Conservation (phyloP, 2,888 invertebrate genomes). For the Leptinotarsa rubiginosa region DNA sequence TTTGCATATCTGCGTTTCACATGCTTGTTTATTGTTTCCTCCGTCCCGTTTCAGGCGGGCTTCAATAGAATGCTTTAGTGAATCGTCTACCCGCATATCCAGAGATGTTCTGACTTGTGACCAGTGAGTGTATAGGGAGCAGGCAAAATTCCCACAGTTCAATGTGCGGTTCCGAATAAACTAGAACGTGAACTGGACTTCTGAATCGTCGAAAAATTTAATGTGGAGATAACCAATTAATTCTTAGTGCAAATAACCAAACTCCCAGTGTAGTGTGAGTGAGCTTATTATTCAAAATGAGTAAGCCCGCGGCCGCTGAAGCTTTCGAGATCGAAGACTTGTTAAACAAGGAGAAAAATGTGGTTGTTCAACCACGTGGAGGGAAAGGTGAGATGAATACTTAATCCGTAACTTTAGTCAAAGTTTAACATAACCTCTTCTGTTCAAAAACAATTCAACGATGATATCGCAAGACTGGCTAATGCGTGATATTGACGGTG, state of each 20-base stretch:
- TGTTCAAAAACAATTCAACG: neutral
- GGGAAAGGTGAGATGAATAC: slow-evolving; percentile 8
- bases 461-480: neutral
- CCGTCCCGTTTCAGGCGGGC: neutral
- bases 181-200: neutral
- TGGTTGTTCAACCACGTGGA: neutral
- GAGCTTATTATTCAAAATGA: slow-evolving; percentile 21
- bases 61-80: neutral
- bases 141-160: neutral
- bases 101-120: neutral
- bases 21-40: neutral
- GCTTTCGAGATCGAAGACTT: slow-evolving; percentile 34
- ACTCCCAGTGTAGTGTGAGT: slow-evolving; percentile 13
- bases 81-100: neutral
- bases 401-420: neutral
- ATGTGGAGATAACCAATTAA: slow-evolving; percentile 6
- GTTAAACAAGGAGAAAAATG: slow-evolving; percentile 24
- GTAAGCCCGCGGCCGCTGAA: slow-evolving; percentile 24
- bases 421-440: neutral
- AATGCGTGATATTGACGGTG: neutral
- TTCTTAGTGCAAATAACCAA: neutral
- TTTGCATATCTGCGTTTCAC: slow-evolving; percentile 12
- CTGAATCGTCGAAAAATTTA: neutral
- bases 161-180: neutral
- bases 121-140: slow-evolving; percentile 2